phyloP scores from a whole-genome alignment of 2,888 invertebrate species.

The Lissocephala sabroskyi region DNA sequence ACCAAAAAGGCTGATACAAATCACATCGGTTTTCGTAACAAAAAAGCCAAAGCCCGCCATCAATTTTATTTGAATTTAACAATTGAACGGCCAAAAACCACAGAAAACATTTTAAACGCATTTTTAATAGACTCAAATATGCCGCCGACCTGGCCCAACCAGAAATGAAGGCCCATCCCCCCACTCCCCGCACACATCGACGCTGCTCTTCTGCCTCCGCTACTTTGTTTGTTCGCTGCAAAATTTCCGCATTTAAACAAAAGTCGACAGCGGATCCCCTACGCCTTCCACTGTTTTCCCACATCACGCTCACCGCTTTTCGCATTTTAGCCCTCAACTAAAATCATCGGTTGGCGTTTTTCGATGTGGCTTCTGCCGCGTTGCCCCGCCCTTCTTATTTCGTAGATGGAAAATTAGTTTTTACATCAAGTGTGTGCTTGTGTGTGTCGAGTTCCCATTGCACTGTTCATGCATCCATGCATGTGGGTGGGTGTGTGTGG shows the following conservation, averaged over 20 bases:
- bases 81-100: constrained; percentile 63
- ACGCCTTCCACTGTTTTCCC: too few relatives aligned
- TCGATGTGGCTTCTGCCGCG: not conserved
- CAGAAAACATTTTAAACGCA: constrained; percentile 63
- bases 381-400: constrained; percentile 44
- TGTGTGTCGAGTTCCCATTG: constrained; percentile 40
- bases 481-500: constrained; percentile 14
- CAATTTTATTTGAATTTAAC: constrained; percentile 67
- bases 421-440: too few relatives aligned
- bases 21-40: not conserved
- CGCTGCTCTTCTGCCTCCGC: too few relatives aligned
- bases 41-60: constrained; percentile 22
- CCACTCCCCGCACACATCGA: not conserved
- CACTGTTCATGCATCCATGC: constrained; percentile 5
- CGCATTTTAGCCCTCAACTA: constrained; percentile 36
- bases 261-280: constrained; percentile 27
- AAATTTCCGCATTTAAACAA: constrained; percentile 58
- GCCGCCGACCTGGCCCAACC: constrained; percentile 49
- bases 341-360: constrained; percentile 44
- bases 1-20: too few relatives aligned
- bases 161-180: not conserved
- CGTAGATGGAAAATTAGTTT: constrained; percentile 56
- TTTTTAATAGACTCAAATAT: constrained; percentile 71
- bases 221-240: constrained; percentile 59
- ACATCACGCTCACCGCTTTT: too few relatives aligned